Evolutionary conservation across 2,113 vertebrate species (phyloP).

Genomic region (Ariopsis seemanni): DNA sequence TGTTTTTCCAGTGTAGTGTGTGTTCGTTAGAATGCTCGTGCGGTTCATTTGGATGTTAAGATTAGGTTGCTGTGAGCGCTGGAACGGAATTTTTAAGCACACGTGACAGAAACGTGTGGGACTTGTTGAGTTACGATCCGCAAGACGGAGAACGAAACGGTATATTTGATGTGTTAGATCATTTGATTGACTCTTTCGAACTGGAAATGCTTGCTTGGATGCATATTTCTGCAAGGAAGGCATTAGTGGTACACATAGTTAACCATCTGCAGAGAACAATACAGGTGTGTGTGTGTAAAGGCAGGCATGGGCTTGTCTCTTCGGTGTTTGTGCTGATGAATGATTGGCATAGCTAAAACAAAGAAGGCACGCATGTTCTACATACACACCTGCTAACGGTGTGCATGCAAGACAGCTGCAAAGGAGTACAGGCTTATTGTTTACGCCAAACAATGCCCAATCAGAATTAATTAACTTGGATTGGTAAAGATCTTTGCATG

Average conservation of each 20-base stretch:
- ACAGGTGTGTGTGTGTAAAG: not conserved
- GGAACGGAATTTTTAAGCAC: not conserved
- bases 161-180: not conserved
- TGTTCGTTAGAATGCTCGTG: not conserved
- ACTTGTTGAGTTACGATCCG: not conserved
- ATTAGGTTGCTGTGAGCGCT: not conserved
- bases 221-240: not conserved
- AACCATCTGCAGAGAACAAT: not conserved
- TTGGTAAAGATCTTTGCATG: not conserved
- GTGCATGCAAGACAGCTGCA: not conserved
- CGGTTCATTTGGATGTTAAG: not conserved
- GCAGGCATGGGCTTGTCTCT: slow-evolving; percentile 23
- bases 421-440: not conserved
- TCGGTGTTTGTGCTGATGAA: slow-evolving; percentile 50
- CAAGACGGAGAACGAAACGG: not conserved
- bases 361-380: not conserved
- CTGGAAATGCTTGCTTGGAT: slow-evolving; percentile 6
- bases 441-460: not conserved
- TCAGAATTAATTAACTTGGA: not conserved
- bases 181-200: not conserved
- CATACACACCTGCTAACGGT: slow-evolving; percentile 2
- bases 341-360: not conserved
- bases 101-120: not conserved
- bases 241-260: not conserved
- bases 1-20: not conserved